Percentiles rank a stretch among this genome's conserved stretches.
Evolutionary conservation across 2,888 invertebrate species (phyloP).

Genomic region (Camponotus fellah): DNA sequence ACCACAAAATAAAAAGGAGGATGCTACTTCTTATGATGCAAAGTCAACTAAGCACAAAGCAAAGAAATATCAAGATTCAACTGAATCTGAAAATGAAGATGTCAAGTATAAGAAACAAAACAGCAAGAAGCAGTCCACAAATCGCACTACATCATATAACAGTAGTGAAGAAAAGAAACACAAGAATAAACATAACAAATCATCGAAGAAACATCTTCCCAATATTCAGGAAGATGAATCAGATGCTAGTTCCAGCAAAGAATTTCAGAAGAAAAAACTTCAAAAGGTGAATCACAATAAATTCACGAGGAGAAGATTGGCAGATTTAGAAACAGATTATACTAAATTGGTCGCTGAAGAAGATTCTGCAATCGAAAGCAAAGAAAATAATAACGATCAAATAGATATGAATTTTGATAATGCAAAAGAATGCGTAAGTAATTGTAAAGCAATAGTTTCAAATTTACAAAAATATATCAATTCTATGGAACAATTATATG

Average conservation of each 20-base stretch:
- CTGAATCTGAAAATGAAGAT: constrained; percentile 36
- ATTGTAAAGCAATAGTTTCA: constrained; percentile 58
- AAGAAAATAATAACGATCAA: constrained; percentile 45
- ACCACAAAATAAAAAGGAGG: constrained; percentile 12
- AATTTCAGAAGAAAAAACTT: constrained; percentile 70
- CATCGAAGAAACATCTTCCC: not conserved
- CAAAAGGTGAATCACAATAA: constrained; percentile 42
- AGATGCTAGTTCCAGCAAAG: constrained; percentile 76
- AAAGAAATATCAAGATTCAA: not conserved
- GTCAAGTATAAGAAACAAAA: not conserved
- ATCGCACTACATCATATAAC: not conserved
- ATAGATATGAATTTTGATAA: constrained; percentile 36
- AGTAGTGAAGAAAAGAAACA: not conserved
- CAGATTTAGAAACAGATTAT: constrained; percentile 48
- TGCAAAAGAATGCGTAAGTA: constrained; percentile 43
- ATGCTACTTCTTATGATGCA: not conserved
- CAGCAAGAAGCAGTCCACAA: not conserved
- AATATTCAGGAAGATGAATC: constrained; percentile 2
- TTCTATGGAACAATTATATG: constrained; percentile 61
- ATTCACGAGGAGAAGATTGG: constrained; percentile 9
- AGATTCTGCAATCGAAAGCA: constrained; percentile 39
- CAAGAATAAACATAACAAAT: constrained; percentile 6
- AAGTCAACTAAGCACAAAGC: not conserved
- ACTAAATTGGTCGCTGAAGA: constrained; percentile 51
- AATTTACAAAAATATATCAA: constrained; percentile 61